Conservation (phyloP, 2,888 invertebrate genomes). For the Amaurobius ferox region DNA sequence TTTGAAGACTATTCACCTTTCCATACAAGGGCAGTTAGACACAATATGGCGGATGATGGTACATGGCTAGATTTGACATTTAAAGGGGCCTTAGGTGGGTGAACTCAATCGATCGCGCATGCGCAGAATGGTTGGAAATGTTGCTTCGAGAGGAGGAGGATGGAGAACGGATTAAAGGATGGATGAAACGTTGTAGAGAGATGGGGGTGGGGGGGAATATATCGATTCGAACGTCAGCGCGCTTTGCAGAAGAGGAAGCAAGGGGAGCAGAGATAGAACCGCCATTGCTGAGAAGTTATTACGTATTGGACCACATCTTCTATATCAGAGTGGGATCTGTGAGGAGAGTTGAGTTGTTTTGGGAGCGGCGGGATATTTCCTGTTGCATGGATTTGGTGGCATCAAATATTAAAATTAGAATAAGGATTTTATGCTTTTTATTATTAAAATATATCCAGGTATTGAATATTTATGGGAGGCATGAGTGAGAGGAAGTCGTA, state of each 20-base stretch:
- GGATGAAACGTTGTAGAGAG: neutral
- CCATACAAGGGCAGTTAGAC: too few relatives aligned
- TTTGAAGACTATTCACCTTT: too few relatives aligned
- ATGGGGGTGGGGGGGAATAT: neutral
- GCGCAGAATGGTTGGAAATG: neutral
- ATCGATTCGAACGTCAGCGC: slow-evolving; percentile 8
- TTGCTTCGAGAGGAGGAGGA: slow-evolving; percentile 4
- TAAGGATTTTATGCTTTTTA: neutral
- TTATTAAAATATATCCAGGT: slow-evolving; percentile 7
- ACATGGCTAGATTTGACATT: too few relatives aligned
- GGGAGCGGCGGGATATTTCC: slow-evolving; percentile 8
- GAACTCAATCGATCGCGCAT: neutral
- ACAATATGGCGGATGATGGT: too few relatives aligned
- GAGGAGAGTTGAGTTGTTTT: slow-evolving; percentile 3
- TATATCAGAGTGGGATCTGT: neutral
- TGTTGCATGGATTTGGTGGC: neutral
- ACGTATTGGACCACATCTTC: slow-evolving; percentile 12
- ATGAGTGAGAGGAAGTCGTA: neutral
- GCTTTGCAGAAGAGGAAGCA: neutral
- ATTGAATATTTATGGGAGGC: neutral
- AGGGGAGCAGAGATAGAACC: neutral
- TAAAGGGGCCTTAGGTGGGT: neutral
- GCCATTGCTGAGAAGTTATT: slow-evolving; percentile 14
- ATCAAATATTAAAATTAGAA: slow-evolving; percentile 14
- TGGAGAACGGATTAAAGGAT: slow-evolving; percentile 16